Base-by-base conservation (phyloP, 2,113 vertebrate species). In the Sminthopsis crassicaudata region DNA sequence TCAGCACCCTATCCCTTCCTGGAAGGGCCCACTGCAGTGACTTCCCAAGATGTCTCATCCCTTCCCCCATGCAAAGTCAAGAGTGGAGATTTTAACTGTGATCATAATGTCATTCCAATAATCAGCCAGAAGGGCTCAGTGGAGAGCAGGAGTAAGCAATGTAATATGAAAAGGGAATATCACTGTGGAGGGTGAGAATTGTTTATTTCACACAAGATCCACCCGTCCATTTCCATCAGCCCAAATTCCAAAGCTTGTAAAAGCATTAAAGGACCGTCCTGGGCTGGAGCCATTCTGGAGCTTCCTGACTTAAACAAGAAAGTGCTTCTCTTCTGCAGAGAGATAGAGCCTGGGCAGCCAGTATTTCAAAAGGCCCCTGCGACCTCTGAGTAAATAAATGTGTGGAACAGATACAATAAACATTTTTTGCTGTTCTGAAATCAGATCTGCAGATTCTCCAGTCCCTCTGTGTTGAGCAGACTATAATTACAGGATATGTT, bases 401-500 rank as follows among this genome's bases (percentile, higher is more conserved):
- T 98, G 97, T 5, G 1, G 67, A 98, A 92, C 98, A 99, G 98
- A 98, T 98, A 98, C 98, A 98, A 98, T 98, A 98, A 99, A 99
- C 98, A 98, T 98, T 98, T 98, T 98, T 97, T 97, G 98, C 97
- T 95, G 91, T 98, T 98, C 98, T 98, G 98, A 98, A 99, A 98
- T 98, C 98, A 98, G 98, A 98, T 98, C 98, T 98, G 97, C 98
- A 98, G 98, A 98, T 98, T 46, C 97, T 93, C 93, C 97, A 95
- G 98, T 97, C 98, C 97, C 98, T 98, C 95, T 95, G 98, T 97
- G 96, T 98, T 96, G 98, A 97, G 97, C 98, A 97, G 98, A 98
- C 98, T 97, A 98, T 99, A 99, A 99, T 99, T 99, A 99, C 98
- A 99, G 99, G 98, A 99, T 98, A 99, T 98, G 98, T 98, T 99